Percentiles rank a stretch among this genome's conserved stretches.
Conservation (phyloP, 2,797 vertebrate species). For the Hydrocynus forskahlii region DNA sequence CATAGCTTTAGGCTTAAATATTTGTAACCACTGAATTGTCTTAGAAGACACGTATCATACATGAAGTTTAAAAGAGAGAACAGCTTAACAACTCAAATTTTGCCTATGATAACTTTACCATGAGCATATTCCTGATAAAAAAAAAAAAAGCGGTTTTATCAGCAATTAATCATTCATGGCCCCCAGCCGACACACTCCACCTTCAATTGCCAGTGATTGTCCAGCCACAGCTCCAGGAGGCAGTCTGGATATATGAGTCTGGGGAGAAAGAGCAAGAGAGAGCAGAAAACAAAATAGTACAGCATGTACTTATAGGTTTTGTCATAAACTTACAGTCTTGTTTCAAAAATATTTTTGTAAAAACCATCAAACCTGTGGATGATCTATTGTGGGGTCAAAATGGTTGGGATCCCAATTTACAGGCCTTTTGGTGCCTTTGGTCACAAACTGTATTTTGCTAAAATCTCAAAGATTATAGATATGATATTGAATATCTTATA, state of each 20-base stretch:
- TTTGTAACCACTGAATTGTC: not conserved
- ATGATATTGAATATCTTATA: too few relatives aligned
- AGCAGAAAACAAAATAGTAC: not conserved
- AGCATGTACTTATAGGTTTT: not conserved
- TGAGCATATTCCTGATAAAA: conserved; percentile 62
- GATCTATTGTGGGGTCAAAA: too few relatives aligned
- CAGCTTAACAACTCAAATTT: not conserved
- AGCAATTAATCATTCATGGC: conserved; percentile 78
- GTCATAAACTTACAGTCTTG: too few relatives aligned
- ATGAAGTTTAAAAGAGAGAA: not conserved
- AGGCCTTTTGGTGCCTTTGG: too few relatives aligned
- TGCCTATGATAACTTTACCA: conserved; percentile 1
- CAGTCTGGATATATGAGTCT: conserved; percentile 99
- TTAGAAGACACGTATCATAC: not conserved
- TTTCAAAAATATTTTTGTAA: too few relatives aligned
- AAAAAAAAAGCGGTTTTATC: conserved; percentile 49
- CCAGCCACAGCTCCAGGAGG: conserved; percentile 96
- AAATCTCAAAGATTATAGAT: too few relatives aligned
- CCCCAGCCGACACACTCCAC: conserved; percentile 93
- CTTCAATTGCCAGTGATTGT: conserved; percentile 97
- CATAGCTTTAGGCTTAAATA: conserved; percentile 3
- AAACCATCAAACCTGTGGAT: too few relatives aligned
- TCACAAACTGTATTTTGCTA: too few relatives aligned
- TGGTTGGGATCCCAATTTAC: too few relatives aligned
- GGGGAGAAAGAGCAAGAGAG: conserved; percentile 55